Base-by-base conservation (phyloP, 2,113 vertebrate genomes). In the Calcarius ornatus region DNA sequence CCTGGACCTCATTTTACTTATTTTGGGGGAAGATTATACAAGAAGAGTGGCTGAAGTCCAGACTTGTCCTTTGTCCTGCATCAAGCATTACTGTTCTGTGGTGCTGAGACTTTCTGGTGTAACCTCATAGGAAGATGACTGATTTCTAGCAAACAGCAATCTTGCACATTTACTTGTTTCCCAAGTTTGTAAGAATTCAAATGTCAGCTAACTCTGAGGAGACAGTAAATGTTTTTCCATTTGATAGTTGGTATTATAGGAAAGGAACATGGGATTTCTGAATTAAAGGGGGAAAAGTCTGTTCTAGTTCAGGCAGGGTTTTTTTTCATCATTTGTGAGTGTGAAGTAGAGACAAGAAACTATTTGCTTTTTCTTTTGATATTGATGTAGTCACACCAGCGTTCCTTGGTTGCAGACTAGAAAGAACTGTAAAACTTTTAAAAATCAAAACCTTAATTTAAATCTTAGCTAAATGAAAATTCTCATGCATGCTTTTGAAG, bases 381-480 rank as follows among this genome's bases (percentile, higher is more conserved):
- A 70, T 61, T 78, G 75, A 80, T 81, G 83, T 79, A 75, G 69
- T 93, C 71, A 64, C 57, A 90, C 85, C 53, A 90, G 31, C 0
- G 0, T 83, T 94, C 90, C 84, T 92, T 82, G 45, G 92, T 92
- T 79, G 56, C 61, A 81, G 72, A 85, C 71, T 77, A 83, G 60
- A 91, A 68, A 94, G 71, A 96, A 68, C 53, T 33, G 42, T 31
- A 95, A 92, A 95, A 92, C 64, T 91, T 95, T 90, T 42, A 82
- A 95, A 96, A 94, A 94, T 96, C 87, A 97, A 94, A 96, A 78
- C 72, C 42, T 83, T 83, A 94, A 93, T 94, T 95, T 92, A 95
- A 96, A 84, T 93, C 79, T 92, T 68, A 87, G 60, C 88, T 94
- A 93, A 96, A 97, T 91, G 82, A 96, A 97, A 97, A 82, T 60